A percentile compares a stretch with the other conserved stretches of the same genome.
Conservation (phyloP, 2,113 vertebrate species). For the Onychorhynchus coronatus region DNA sequence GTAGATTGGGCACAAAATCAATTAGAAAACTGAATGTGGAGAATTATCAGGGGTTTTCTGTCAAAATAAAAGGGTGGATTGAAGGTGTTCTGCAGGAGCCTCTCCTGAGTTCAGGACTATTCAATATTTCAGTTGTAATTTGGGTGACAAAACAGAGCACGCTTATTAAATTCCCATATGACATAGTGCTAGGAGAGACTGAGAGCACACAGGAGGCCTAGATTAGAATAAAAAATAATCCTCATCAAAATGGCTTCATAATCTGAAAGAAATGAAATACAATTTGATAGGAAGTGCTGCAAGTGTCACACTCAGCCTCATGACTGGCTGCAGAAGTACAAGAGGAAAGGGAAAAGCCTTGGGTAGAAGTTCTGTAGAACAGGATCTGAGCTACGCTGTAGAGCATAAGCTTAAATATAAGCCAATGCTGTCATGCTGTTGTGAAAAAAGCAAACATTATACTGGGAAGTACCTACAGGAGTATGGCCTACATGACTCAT, state of each 20-base stretch:
- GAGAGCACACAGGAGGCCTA: not conserved
- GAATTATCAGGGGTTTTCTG: not conserved
- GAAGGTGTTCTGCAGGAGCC: not conserved
- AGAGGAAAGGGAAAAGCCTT: not conserved
- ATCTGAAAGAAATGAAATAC: not conserved
- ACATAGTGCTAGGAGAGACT: not conserved
- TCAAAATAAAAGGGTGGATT: not conserved
- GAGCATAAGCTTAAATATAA: not conserved
- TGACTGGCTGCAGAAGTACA: not conserved
- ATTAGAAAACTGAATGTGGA: not conserved
- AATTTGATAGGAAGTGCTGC: not conserved
- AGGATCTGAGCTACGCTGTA: not conserved
- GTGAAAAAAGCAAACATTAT: not conserved
- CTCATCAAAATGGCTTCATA: not conserved
- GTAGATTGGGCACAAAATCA: not conserved
- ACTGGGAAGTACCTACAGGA: not conserved
- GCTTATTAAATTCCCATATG: not conserved
- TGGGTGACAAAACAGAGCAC: not conserved
- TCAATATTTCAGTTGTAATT: not conserved
- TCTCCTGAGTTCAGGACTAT: not conserved
- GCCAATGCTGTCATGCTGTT: not conserved
- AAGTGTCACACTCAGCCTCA: not conserved
- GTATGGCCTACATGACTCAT: not conserved
- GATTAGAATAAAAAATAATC: not conserved
- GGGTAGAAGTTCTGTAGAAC: not conserved